Base-by-base conservation (phyloP, 2,797 vertebrate species). In the Lacerta bilineata region DNA sequence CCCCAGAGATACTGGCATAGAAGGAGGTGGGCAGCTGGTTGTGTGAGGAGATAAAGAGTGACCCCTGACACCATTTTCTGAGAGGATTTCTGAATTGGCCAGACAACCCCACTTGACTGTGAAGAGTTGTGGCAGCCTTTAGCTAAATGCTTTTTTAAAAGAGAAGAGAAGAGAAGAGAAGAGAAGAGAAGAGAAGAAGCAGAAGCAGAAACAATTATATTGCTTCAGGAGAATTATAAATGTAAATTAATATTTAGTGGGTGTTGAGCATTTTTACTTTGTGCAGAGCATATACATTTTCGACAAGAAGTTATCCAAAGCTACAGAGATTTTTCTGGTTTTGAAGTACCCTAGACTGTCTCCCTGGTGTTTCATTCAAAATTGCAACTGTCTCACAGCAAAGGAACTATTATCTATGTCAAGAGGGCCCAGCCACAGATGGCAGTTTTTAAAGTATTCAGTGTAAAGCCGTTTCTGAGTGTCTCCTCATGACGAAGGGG, bases 381-480 rank as follows among this genome's bases (percentile, higher is more conserved):
- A 89, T 23, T 61, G 29, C 80, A 80, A 85, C 88, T 80, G 50
- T 43, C 15, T 72, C 50, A 66, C 55, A 80, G 75, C 39, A 85
- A 85, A 85, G 55, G 71, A 50, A 64, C 55, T 75, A 76, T 85
- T 89, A 89, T 89, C 27, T 75, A 46, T 85, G 69, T 85, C 83
- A 89, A 85, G 77, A 89, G 39, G 39, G 8, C 76, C 50, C 50
- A 66, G 76, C 39, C 29, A 64, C 66, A 74, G 68, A 46, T 50
- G 23, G 77, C 17, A 66, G 33, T 74, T 80, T 76, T 80, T 36
- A 74, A 85, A 85, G 50, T 85, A 64, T 85, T 80, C 23, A 64
- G n/a, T 80, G 66, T 85, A 74, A 89, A 72, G 79, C 69, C 4
- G 23, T 75, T 74, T 83, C 64, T 11, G 69, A 85, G 59, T 85